phyloP scores from a whole-genome alignment of 2,113 vertebrate genomes.

The Ivindomyrus marchei region DNA sequence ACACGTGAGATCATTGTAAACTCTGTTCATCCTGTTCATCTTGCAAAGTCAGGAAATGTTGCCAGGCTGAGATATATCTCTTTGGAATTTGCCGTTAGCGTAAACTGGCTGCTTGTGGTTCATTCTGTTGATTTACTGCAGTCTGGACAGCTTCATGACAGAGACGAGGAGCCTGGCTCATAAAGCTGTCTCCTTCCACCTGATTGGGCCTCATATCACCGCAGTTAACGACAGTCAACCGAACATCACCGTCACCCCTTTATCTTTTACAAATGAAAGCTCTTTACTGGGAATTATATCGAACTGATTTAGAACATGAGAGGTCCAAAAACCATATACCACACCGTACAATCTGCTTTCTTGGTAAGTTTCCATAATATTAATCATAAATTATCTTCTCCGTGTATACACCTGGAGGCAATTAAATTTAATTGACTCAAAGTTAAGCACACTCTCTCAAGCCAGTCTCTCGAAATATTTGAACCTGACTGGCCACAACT shows the following conservation, averaged over 20 bases:
- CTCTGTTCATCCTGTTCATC: not conserved
- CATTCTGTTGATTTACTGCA: not conserved
- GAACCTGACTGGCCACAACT: not conserved
- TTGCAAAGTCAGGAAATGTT: not conserved
- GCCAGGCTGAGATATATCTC: not conserved
- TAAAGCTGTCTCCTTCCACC: not conserved
- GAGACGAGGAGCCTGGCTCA: not conserved
- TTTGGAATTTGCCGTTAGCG: not conserved
- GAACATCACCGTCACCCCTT: not conserved
- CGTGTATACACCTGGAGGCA: not conserved
- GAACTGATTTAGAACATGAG: constrained; percentile 30
- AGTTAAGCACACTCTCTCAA: not conserved
- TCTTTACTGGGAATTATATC: constrained; percentile 37
- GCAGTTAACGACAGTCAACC: not conserved
- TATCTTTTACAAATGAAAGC: constrained; percentile 26
- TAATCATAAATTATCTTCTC: not conserved
- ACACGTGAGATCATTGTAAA: not conserved
- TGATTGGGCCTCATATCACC: constrained; percentile 16
- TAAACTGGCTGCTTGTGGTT: not conserved
- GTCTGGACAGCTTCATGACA: not conserved
- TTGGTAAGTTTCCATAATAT: not conserved
- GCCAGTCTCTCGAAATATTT: not conserved
- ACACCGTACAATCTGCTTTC: constrained; percentile 16
- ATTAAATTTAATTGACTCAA: constrained; percentile 2
- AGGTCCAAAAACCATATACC: constrained; percentile 26